Conservation (phyloP, 2,797 vertebrate species). For the Sylvilagus floridanus region DNA sequence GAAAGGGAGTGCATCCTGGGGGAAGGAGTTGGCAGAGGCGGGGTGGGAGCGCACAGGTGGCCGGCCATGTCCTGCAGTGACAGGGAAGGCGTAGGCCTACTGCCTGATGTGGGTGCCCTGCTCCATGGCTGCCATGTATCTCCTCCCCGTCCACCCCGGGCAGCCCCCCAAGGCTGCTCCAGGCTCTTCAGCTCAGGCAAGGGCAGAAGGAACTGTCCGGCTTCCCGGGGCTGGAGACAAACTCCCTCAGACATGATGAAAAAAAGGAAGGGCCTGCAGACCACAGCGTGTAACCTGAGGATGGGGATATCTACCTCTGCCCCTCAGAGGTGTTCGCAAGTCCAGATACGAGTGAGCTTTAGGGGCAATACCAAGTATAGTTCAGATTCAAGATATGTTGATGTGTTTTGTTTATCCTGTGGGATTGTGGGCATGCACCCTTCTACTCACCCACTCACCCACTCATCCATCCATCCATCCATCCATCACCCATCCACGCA, state of each 20-base stretch:
- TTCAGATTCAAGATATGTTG: neutral
- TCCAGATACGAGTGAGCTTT: neutral
- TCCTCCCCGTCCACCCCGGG: neutral
- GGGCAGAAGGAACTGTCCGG: neutral
- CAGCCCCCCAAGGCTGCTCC: neutral
- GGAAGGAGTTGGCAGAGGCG: neutral
- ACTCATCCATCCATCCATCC: neutral
- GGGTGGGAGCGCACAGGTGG: neutral
- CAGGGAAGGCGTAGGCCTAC: too few relatives aligned
- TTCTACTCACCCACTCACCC: neutral
- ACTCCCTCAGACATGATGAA: neutral
- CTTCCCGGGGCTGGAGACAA: neutral
- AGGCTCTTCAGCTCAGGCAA: neutral
- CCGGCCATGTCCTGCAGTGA: neutral
- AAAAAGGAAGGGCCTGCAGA: neutral
- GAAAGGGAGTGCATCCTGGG: neutral
- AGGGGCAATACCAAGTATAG: neutral
- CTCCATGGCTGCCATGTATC: neutral
- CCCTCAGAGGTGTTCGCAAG: neutral
- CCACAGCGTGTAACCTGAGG: neutral
- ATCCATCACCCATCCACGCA: neutral
- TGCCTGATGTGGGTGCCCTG: neutral
- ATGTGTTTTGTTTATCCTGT: constrained; percentile 20
- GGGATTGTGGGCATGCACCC: neutral
- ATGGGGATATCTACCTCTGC: neutral